Evolutionary conservation across 2,888 invertebrate species (phyloP).

Genomic region (Tetramorium bicarinatum): DNA sequence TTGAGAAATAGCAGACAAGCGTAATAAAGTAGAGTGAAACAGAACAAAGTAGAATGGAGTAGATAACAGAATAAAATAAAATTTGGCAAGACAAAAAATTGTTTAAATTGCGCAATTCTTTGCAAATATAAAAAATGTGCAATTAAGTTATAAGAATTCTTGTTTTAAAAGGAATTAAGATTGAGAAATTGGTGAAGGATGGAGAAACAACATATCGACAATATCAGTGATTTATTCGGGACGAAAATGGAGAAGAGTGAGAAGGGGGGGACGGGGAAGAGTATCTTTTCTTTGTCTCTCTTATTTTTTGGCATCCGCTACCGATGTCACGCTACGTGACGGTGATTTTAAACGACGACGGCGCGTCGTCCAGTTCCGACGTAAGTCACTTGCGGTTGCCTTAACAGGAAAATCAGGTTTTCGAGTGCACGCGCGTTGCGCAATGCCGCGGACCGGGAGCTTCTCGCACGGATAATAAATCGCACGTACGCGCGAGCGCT

Average conservation of each 20-base stretch:
- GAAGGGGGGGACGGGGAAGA: not conserved
- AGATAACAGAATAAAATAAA: not conserved
- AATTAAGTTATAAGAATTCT: not conserved
- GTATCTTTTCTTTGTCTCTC: not conserved
- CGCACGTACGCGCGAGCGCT: constrained; percentile 19
- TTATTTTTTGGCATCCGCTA: constrained; percentile 20
- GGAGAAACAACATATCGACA: too few relatives aligned
- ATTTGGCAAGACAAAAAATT: not conserved
- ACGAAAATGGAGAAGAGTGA: not conserved
- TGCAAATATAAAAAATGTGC: not conserved
- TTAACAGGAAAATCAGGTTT: constrained; percentile 57
- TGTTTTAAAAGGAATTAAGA: not conserved
- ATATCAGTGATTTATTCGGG: constrained; percentile 27
- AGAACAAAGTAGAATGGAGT: not conserved
- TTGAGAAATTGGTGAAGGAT: constrained; percentile 9
- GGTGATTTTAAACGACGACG: constrained; percentile 43
- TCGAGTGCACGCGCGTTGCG: constrained; percentile 43
- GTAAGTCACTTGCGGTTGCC: constrained; percentile 47
- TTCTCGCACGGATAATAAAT: constrained; percentile 50
- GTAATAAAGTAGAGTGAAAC: constrained; percentile 3
- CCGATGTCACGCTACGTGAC: constrained; percentile 48
- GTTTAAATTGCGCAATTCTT: not conserved
- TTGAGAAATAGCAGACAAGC: not conserved
- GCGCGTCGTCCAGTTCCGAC: constrained; percentile 29
- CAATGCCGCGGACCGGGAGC: constrained; percentile 26